phyloP scores from a whole-genome alignment of 2,888 invertebrate genomes.

The Rotaria magnacalcarata region DNA sequence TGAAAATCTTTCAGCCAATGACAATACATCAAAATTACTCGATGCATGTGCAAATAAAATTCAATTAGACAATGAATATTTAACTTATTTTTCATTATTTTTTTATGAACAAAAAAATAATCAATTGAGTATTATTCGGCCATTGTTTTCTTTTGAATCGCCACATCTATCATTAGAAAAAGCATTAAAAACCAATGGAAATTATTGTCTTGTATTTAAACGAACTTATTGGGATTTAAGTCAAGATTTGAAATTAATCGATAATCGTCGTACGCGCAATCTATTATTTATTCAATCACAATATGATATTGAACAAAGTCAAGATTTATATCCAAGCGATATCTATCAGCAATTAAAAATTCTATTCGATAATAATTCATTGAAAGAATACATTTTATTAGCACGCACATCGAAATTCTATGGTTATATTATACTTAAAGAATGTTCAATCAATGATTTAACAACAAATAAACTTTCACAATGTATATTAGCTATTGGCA shows the following conservation, averaged over 20 bases:
- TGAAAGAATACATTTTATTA: slow-evolving; percentile 72
- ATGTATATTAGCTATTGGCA: neutral
- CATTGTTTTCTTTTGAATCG: neutral
- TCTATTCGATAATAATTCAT: neutral
- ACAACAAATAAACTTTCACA: neutral
- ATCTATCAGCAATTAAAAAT: neutral
- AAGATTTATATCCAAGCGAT: neutral
- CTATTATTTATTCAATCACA: neutral
- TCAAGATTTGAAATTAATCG: neutral
- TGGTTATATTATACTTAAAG: slow-evolving; percentile 76
- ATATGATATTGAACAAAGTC: slow-evolving; percentile 21
- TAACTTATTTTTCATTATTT: neutral
- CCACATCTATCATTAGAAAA: slow-evolving; percentile 18
- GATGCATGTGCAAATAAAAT: slow-evolving; percentile 1
- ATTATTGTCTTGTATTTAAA: neutral
- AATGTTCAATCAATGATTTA: slow-evolving; percentile 60
- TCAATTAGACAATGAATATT: neutral
- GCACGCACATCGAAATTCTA: slow-evolving; percentile 79
- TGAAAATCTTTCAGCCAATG: neutral
- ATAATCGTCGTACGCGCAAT: neutral
- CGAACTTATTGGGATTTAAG: slow-evolving; percentile 19
- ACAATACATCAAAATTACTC: neutral
- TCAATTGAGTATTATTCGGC: neutral
- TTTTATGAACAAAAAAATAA: neutral
- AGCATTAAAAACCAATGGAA: neutral